Evolutionary conservation across 1,140 invertebrate genomes (phyloP).

Genomic region (Lepidurus apus): DNA sequence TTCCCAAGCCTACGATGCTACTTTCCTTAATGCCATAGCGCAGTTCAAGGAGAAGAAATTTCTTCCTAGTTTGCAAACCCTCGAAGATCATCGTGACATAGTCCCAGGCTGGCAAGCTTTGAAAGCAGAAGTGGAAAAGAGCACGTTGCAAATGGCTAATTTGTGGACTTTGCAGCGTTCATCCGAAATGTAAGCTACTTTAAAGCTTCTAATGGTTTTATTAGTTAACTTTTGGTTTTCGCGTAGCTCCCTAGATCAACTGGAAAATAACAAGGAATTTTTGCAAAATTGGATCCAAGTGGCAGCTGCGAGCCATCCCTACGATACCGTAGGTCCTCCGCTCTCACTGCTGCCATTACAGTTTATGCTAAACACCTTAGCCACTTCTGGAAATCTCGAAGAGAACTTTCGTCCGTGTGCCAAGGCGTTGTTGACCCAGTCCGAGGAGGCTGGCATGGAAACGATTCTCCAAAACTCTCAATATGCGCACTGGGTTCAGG

Average conservation of each 20-base stretch:
- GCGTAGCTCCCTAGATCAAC: neutral
- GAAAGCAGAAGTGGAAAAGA: neutral
- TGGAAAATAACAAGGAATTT: neutral
- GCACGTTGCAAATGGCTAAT: neutral
- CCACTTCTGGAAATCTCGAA: neutral
- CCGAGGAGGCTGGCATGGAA: neutral
- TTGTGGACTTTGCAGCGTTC: neutral
- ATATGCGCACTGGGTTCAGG: neutral
- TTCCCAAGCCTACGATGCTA: neutral
- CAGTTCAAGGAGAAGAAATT: neutral
- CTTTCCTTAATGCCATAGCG: neutral
- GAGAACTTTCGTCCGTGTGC: neutral
- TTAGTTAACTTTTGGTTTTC: neutral
- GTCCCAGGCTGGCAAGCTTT: neutral
- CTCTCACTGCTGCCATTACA: neutral
- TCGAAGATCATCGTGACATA: neutral
- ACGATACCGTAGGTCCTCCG: neutral
- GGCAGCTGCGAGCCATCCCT: neutral
- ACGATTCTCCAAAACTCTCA: neutral
- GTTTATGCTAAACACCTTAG: neutral
- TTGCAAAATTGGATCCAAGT: neutral
- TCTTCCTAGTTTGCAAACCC: neutral
- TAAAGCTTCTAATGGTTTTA: neutral
- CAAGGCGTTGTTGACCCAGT: neutral
- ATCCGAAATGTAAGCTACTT: neutral